A percentile compares a stretch with the other conserved stretches of the same genome.
These are phyloP conservation scores for Thymelicus sylvestris DNA, from an alignment of 2,888 invertebrate genomes.

Conservation along the genomic window DNA sequence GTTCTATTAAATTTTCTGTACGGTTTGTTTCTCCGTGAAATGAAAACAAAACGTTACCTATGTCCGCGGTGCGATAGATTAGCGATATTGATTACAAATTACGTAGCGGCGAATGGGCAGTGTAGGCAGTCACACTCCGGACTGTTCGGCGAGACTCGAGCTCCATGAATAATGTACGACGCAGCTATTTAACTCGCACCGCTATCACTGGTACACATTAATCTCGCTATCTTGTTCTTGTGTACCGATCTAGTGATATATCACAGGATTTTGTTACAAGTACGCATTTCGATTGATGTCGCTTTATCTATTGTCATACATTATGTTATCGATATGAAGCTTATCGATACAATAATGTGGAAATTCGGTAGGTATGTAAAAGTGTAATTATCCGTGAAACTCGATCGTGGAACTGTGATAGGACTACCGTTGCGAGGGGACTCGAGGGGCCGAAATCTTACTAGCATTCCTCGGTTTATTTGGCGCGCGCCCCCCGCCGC, in stretches of 20 bases:
- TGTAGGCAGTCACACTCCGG: background rate
- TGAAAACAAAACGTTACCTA: slow-evolving; percentile 32
- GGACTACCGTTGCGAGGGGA: background rate
- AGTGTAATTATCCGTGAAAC: slow-evolving; percentile 16
- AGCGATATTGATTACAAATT: slow-evolving; percentile 35
- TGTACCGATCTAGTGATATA: slow-evolving; percentile 45
- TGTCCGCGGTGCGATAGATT: slow-evolving; percentile 35
- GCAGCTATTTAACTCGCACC: slow-evolving; percentile 36
- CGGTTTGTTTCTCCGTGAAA: slow-evolving; percentile 54
- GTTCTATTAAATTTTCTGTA: slow-evolving; percentile 75
- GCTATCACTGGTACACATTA: slow-evolving; percentile 56
- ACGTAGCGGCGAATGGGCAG: background rate
- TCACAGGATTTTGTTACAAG: slow-evolving; percentile 44
- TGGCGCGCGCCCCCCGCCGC: slow-evolving; percentile 54
- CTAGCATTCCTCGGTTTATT: slow-evolving; percentile 57
- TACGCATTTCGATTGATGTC: slow-evolving; percentile 44
- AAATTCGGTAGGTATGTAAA: slow-evolving; percentile 31
- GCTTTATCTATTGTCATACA: slow-evolving; percentile 39
- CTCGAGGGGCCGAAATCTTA: slow-evolving; percentile 1
- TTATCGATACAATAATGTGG: slow-evolving; percentile 36
- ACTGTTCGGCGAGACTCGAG: background rate
- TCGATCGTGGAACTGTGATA: slow-evolving; percentile 14
- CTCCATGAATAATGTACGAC: slow-evolving; percentile 33
- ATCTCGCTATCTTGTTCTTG: slow-evolving; percentile 53
- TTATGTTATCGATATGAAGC: slow-evolving; percentile 25